Base-by-base conservation (phyloP, 2,797 vertebrate species). In the Anguilla obscura region DNA sequence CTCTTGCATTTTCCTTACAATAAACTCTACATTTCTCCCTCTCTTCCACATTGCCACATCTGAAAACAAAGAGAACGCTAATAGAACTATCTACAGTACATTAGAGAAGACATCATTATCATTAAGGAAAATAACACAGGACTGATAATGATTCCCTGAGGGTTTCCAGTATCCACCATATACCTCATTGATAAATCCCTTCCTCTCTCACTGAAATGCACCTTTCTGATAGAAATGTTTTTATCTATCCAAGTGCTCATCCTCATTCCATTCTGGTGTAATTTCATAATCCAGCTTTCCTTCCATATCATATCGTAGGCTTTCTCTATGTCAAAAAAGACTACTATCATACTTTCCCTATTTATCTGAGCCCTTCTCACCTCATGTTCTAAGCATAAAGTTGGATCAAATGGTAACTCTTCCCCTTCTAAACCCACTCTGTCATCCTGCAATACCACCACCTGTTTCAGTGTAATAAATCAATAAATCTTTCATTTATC, bases 231-330 rank as follows among this genome's bases (percentile, higher is more conserved):
- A 84, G 9, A 56, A 84, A 84, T 6, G 9, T 30, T 30, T 52
- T 84, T 30, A 56, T 18, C 83, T 50, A 56, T 3, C 50, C 12
- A 52, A 21, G 50, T n/a, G 50, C 1, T 50, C 45, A 2, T n/a
- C 40, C n/a, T 84, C 3, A 56, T 14, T 24, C 83, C 66, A 6
- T 30, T 30, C 30, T 71, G 69, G 30, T 71, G 10, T 16, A 71
- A 33, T 30, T 71, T 71, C 30, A 71, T 30, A 30, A 71, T 10
- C 10, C 3, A 10, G 7, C 50, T 27, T 56, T 84, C 45, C 50
- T 84, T 84, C 83, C 52, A 58, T 3, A 84, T 18, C 50, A 56
- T 84, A 30, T 84, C 52, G 58, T 84, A 3, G 27, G 52, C 83
- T 30, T 84, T 84, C 40, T 84, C 48, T 30, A 56, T 56, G 14